phyloP scores from a whole-genome alignment of 2,888 invertebrate genomes.

The Ariolimax columbianus region DNA sequence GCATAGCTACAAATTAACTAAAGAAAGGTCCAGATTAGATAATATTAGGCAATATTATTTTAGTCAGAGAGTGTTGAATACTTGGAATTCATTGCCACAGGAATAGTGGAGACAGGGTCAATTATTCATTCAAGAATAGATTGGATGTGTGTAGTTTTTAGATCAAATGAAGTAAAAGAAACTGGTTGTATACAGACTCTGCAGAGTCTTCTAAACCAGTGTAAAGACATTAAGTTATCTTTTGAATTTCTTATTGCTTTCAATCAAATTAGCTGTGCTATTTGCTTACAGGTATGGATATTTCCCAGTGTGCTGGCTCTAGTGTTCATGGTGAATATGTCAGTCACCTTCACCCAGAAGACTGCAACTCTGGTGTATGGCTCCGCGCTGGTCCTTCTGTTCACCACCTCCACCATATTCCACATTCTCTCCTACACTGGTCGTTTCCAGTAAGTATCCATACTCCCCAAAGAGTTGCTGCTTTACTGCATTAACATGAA shows the following conservation, averaged over 20 bases:
- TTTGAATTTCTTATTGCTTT: background rate
- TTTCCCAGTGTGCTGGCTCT: conserved; percentile 90
- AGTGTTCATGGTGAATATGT: conserved; percentile 86
- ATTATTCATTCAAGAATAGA: too few species aligned
- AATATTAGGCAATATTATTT: too few species aligned
- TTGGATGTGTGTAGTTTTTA: too few species aligned
- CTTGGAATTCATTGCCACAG: too few species aligned
- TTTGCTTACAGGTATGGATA: conserved; percentile 84
- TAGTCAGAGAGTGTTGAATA: too few species aligned
- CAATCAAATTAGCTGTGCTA: background rate
- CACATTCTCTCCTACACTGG: conserved; percentile 88
- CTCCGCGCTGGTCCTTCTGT: conserved; percentile 89
- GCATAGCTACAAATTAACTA: too few species aligned
- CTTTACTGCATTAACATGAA: background rate
- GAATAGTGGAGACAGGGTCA: too few species aligned
- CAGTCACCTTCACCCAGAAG: conserved; percentile 86
- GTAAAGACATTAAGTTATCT: too few species aligned
- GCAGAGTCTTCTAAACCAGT: too few species aligned
- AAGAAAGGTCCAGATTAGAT: too few species aligned
- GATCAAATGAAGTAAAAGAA: too few species aligned
- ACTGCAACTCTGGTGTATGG: conserved; percentile 92
- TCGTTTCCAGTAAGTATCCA: conserved; percentile 74
- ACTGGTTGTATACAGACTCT: too few species aligned
- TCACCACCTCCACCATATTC: conserved; percentile 92
- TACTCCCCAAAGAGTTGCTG: background rate